Conservation (phyloP, 2,888 invertebrate species). For the Synergus japonicus region DNA sequence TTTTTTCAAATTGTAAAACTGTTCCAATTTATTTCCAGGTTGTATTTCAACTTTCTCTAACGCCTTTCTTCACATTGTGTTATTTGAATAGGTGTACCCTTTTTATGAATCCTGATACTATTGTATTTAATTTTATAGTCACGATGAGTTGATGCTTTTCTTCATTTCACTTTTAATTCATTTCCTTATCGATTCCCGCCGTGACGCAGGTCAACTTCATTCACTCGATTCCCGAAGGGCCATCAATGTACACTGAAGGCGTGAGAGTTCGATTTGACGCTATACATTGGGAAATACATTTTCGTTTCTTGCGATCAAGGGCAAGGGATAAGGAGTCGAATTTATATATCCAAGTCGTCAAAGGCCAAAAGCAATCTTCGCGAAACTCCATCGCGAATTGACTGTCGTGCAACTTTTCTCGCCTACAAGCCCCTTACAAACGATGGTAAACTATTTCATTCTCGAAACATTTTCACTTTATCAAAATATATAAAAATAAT, state of each 20-base stretch:
- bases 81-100: slow-evolving; percentile 14
- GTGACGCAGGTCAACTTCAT: slow-evolving; percentile 43
- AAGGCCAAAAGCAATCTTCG: slow-evolving; percentile 66
- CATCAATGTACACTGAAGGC: slow-evolving; percentile 59
- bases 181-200: slow-evolving; percentile 24
- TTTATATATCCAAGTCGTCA: slow-evolving; percentile 54
- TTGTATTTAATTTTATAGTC: slow-evolving; percentile 33
- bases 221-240: slow-evolving; percentile 54
- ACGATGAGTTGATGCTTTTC: slow-evolving; percentile 22
- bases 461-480: background rate
- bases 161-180: slow-evolving; percentile 39
- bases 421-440: slow-evolving; percentile 47
- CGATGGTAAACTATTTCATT: background rate
- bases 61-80: background rate
- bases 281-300: slow-evolving; percentile 71
- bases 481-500: background rate
- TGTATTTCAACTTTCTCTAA: background rate
- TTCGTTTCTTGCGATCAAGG: slow-evolving; percentile 64
- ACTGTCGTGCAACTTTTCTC: slow-evolving; percentile 47
- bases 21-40: background rate
- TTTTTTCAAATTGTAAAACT: too few relatives aligned
- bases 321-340: slow-evolving; percentile 53
- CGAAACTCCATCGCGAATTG: slow-evolving; percentile 22
- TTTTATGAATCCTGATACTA: slow-evolving; percentile 7
- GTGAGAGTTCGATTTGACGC: slow-evolving; percentile 68